These are phyloP conservation scores for Apteryx owenii DNA, from an alignment of 2,113 vertebrate species.

Conservation along the genomic window DNA sequence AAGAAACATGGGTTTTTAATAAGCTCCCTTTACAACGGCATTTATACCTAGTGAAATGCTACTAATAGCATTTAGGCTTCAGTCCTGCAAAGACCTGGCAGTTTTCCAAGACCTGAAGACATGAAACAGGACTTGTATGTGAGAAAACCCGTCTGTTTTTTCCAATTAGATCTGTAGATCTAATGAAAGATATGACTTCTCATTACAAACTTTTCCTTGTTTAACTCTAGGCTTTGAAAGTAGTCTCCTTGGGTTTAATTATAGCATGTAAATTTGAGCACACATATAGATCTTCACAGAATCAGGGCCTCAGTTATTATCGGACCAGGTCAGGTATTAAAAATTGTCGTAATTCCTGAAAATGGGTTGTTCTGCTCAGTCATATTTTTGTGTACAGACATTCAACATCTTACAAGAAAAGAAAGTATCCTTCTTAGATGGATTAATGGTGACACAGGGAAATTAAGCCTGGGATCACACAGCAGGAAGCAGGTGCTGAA, in stretches of 20 bases:
- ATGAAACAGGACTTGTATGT: background rate
- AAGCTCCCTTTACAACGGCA: background rate
- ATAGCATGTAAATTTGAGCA: constrained; percentile 63
- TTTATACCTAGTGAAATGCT: constrained; percentile 12
- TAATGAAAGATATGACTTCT: constrained; percentile 61
- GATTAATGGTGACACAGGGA: background rate
- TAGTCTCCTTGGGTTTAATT: constrained; percentile 71
- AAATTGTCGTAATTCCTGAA: constrained; percentile 32
- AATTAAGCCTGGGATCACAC: background rate
- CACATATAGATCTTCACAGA: background rate
- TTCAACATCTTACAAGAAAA: background rate
- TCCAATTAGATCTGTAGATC: constrained; percentile 54
- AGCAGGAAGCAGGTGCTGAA: background rate
- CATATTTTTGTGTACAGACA: rapidly evolving
- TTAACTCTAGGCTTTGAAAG: constrained; percentile 65
- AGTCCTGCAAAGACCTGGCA: constrained; percentile 17
- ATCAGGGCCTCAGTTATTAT: background rate
- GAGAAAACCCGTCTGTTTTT: constrained; percentile 38
- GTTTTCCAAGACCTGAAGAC: constrained; percentile 53
- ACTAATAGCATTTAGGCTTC: constrained; percentile 11
- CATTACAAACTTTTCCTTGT: constrained; percentile 64
- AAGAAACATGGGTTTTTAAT: constrained; percentile 6
- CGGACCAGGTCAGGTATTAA: constrained; percentile 25
- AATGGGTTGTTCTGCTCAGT: background rate
- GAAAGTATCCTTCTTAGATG: background rate